A percentile compares a stretch with the other conserved stretches of the same genome.
Evolutionary conservation across 2,888 invertebrate species (phyloP).

Genomic region (Nomada ferruginata): DNA sequence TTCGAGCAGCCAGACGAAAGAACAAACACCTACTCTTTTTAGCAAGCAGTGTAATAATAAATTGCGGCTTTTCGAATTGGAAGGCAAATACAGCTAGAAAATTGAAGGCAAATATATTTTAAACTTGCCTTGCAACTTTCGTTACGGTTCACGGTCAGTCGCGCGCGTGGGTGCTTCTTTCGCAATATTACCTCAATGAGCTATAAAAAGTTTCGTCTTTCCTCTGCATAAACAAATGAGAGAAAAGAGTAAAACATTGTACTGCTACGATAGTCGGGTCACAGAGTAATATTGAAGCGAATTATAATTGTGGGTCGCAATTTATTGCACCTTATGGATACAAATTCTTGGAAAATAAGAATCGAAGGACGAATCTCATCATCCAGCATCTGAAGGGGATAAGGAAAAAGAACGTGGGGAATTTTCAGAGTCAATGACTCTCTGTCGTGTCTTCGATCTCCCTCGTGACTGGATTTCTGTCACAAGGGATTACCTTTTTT

Average conservation of each 20-base stretch:
- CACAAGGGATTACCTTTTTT: slow-evolving; percentile 78
- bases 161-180: neutral
- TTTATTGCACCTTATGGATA: slow-evolving; percentile 12
- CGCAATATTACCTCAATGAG: slow-evolving; percentile 27
- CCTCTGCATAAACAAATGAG: too few species aligned
- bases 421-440: slow-evolving; percentile 76
- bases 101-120: slow-evolving; percentile 56
- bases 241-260: neutral
- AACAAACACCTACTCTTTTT: slow-evolving; percentile 33
- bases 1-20: neutral
- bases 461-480: slow-evolving; percentile 71
- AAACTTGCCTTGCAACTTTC: slow-evolving; percentile 42
- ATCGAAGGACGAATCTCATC: slow-evolving; percentile 71
- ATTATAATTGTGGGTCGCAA: slow-evolving; percentile 41
- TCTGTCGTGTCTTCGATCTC: slow-evolving; percentile 65
- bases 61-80: slow-evolving; percentile 3
- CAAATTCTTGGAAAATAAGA: slow-evolving; percentile 43
- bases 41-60: slow-evolving; percentile 38
- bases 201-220: slow-evolving; percentile 17
- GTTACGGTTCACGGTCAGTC: neutral
- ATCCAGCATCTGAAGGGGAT: slow-evolving; percentile 70
- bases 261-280: slow-evolving; percentile 41
- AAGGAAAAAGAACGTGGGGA: slow-evolving; percentile 65
- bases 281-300: slow-evolving; percentile 44
- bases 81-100: slow-evolving; percentile 32